Evolutionary conservation across 2,888 invertebrate species (phyloP).

Genomic region (Yponomeuta sedellus): DNA sequence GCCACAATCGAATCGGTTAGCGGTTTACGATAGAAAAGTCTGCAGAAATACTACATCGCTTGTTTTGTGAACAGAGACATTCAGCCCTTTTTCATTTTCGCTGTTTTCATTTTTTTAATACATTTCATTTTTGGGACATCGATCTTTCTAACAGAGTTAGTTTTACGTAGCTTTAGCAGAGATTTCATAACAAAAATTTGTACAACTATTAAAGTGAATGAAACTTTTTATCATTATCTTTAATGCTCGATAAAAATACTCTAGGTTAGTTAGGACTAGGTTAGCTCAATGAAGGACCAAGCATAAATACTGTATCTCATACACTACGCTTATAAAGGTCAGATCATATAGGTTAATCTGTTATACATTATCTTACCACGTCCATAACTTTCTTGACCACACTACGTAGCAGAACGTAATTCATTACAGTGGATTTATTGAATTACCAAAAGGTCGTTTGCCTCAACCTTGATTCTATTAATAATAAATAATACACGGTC

Average conservation of each 20-base stretch:
- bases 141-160: too few species aligned
- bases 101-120: too few species aligned
- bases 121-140: too few species aligned
- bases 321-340: background rate
- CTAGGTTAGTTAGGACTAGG: background rate
- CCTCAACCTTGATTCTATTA: slow-evolving; percentile 1
- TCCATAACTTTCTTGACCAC: background rate
- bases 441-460: background rate
- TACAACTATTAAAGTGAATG: too few species aligned
- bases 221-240: too few species aligned
- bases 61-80: slow-evolving; percentile 10
- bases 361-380: background rate
- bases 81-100: too few species aligned
- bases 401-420: background rate
- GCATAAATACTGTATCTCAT: background rate
- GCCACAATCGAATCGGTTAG: background rate
- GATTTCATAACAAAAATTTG: too few species aligned
- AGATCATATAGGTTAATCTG: background rate
- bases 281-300: too few species aligned
- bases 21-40: background rate
- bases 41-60: background rate
- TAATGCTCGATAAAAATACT: too few species aligned
- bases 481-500: background rate
- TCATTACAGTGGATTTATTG: background rate
- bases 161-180: too few species aligned